These are phyloP conservation scores for Chaenocephalus aceratus DNA, from an alignment of 2,113 vertebrate genomes.

Conservation along the genomic window DNA sequence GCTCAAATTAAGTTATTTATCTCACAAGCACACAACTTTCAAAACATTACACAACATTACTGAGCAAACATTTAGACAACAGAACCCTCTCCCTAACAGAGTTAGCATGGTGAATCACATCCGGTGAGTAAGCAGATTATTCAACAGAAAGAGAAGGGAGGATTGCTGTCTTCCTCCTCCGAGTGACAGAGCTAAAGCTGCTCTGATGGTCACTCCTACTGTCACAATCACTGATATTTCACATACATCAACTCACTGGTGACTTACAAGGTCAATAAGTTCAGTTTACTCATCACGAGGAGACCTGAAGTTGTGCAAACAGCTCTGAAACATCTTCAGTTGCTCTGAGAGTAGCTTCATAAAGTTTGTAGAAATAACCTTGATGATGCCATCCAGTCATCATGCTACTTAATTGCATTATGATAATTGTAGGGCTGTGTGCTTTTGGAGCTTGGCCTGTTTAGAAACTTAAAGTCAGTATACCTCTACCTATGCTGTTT, in stretches of 20 bases:
- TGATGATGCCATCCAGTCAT: background rate
- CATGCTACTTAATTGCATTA: background rate
- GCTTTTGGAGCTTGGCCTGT: background rate
- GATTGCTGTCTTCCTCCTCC: constrained; percentile 37
- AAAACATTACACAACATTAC: constrained; percentile 73
- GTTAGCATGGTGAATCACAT: constrained; percentile 78
- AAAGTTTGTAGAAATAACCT: background rate
- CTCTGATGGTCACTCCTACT: constrained; percentile 54
- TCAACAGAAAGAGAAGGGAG: constrained; percentile 51
- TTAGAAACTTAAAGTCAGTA: background rate
- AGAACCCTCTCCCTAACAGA: constrained; percentile 59
- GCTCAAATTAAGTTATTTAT: constrained; percentile 68
- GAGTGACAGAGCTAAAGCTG: constrained; percentile 43
- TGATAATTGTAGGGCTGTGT: background rate
- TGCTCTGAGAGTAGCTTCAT: background rate
- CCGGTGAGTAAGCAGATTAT: constrained; percentile 81
- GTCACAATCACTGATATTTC: constrained; percentile 36
- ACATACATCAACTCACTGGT: constrained; percentile 16
- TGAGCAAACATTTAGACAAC: constrained; percentile 78
- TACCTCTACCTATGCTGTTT: background rate
- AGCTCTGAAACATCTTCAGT: background rate
- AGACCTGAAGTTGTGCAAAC: background rate
- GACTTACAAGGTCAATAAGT: constrained; percentile 11
- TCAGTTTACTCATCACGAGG: background rate
- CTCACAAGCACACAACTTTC: constrained; percentile 61